A percentile compares a stretch with the other conserved stretches of the same genome.
phyloP scores from a whole-genome alignment of 2,888 invertebrate species.

The Caenorhabditis sp. region DNA sequence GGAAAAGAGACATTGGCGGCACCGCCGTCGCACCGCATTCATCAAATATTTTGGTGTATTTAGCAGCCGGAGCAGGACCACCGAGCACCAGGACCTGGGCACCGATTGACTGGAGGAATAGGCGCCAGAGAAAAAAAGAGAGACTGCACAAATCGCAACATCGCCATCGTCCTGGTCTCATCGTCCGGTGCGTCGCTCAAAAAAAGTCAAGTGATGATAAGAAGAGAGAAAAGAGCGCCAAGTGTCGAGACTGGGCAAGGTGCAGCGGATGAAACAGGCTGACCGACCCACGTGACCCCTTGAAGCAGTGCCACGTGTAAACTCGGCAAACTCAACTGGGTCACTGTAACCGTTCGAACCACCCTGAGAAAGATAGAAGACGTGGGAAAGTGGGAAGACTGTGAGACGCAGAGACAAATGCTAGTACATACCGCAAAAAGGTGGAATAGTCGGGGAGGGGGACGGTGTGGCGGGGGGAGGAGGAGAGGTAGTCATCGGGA shows the following conservation, averaged over 20 bases:
- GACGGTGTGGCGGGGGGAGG: slow-evolving; percentile 43
- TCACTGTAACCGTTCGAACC: slow-evolving; percentile 7
- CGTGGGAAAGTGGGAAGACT: slow-evolving; percentile 9
- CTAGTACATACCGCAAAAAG: slow-evolving; percentile 58
- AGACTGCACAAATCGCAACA: slow-evolving; percentile 24
- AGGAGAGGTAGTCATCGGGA: slow-evolving; percentile 38
- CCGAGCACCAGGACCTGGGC: slow-evolving; percentile 24
- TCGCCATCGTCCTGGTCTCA: slow-evolving; percentile 15
- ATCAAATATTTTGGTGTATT: slow-evolving; percentile 53
- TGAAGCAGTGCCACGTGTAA: too few species aligned
- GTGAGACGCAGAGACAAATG: slow-evolving; percentile 40
- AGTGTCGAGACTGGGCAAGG: slow-evolving; percentile 28
- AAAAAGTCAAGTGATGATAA: slow-evolving; percentile 54
- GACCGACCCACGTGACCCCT: too few species aligned
- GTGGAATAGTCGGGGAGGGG: slow-evolving; percentile 45
- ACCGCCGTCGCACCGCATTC: slow-evolving; percentile 45
- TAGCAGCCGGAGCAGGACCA: slow-evolving; percentile 46
- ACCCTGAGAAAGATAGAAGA: neutral
- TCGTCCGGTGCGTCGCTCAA: slow-evolving; percentile 44
- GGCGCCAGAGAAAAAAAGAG: slow-evolving; percentile 6
- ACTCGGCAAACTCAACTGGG: too few species aligned
- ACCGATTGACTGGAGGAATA: slow-evolving; percentile 2
- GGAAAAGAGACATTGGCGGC: slow-evolving; percentile 56
- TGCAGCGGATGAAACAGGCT: too few species aligned
- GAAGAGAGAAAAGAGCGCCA: slow-evolving; percentile 21